phyloP scores from a whole-genome alignment of 37 sponge, comb jelly and placozoan species.

The Dysidea cf. avara region DNA sequence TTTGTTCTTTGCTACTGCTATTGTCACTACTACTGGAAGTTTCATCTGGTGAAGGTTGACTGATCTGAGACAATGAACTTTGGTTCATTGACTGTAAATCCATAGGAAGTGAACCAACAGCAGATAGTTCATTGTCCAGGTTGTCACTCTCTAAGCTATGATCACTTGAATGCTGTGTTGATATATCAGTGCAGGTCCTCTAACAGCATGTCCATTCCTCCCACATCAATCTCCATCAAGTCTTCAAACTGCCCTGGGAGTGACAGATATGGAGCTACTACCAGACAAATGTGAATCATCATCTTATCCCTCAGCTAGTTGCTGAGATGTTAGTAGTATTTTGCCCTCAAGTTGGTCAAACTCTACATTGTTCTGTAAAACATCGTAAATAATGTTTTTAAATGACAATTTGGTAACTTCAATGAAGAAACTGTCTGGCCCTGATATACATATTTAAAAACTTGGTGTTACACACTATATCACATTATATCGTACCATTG shows the following conservation, averaged over 20 bases:
- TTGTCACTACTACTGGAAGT: too few relatives aligned
- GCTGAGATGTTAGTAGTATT: not conserved
- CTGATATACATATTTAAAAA: not conserved
- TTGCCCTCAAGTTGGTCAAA: constrained; percentile 27
- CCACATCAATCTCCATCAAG: constrained; percentile 15
- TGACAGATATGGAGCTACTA: not conserved
- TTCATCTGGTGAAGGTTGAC: too few relatives aligned
- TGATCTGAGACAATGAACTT: too few relatives aligned
- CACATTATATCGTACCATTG: constrained; percentile 83
- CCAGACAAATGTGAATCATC: not conserved
- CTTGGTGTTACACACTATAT: not conserved
- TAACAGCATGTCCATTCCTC: constrained; percentile 23
- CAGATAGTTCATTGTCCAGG: not conserved
- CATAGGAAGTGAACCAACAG: too few relatives aligned
- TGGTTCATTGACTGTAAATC: too few relatives aligned
- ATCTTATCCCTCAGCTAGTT: not conserved
- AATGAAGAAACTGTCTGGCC: constrained; percentile 47
- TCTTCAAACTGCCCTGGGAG: constrained; percentile 3
- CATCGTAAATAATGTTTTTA: constrained; percentile 24
- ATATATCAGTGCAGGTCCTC: constrained; percentile 63
- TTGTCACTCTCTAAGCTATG: constrained; percentile 26
- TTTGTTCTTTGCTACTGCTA: too few relatives aligned
- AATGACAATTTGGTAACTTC: constrained; percentile 53
- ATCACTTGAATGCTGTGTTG: constrained; percentile 18
- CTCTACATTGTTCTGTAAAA: constrained; percentile 3